These are phyloP conservation scores for Lithosia quadra DNA, from an alignment of 2,888 invertebrate species.

Conservation along the genomic window DNA sequence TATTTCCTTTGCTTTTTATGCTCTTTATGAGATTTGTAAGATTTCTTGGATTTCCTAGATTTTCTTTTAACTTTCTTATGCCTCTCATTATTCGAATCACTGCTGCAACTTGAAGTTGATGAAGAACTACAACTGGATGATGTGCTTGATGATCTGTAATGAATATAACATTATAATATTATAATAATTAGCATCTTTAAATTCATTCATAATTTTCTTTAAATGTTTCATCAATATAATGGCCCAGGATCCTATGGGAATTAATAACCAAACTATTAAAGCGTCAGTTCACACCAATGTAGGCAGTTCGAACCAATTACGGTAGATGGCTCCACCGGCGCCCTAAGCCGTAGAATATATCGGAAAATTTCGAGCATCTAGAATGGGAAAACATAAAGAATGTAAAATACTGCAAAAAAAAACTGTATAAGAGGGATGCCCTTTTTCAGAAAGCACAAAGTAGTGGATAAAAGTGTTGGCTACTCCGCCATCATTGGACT, in stretches of 20 bases:
- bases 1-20: slow-evolving; percentile 68
- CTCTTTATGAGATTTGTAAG: slow-evolving; percentile 63
- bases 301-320: no score
- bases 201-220: no score
- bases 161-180: neutral
- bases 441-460: neutral
- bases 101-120: slow-evolving; percentile 67
- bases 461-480: no score
- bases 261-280: no score
- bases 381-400: no score
- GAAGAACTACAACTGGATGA: slow-evolving; percentile 65
- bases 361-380: no score
- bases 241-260: neutral
- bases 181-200: no score
- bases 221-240: neutral
- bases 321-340: no score
- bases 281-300: no score
- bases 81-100: slow-evolving; percentile 63
- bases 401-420: no score
- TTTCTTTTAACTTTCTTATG: slow-evolving; percentile 68
- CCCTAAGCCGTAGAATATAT: no score
- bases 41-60: slow-evolving; percentile 67
- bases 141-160: slow-evolving; percentile 70
- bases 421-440: neutral
- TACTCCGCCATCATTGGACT: neutral